Conservation (phyloP, 2,797 vertebrate genomes). For the Rhabdophis nuchalis region DNA sequence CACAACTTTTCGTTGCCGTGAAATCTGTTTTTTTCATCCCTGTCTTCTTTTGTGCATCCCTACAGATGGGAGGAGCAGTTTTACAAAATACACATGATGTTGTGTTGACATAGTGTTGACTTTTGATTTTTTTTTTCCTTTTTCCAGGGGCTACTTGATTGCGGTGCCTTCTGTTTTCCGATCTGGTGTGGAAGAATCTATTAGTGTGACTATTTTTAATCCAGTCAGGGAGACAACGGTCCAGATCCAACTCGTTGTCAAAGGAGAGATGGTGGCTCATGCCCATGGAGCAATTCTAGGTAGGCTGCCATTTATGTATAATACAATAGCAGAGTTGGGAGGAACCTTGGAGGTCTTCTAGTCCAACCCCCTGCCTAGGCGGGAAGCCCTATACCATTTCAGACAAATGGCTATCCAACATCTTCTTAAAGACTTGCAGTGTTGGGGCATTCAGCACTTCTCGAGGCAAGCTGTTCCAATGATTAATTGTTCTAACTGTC, state of each 20-base stretch:
- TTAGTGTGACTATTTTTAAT: conserved; percentile 90
- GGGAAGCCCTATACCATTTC: too few species aligned
- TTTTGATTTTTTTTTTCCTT: conserved; percentile 5
- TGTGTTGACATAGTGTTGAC: background rate
- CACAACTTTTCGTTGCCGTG: background rate
- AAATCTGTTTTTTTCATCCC: background rate
- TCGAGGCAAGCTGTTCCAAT: too few species aligned
- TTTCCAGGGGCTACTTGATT: conserved; percentile 85
- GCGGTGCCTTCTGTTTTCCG: conserved; percentile 87
- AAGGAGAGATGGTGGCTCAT: conserved; percentile 81
- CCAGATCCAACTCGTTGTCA: conserved; percentile 84
- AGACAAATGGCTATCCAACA: too few species aligned
- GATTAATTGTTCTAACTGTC: too few species aligned
- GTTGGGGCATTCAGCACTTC: too few species aligned
- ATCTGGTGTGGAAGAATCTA: conserved; percentile 81
- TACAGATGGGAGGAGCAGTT: too few species aligned
- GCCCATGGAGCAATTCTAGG: conserved; percentile 79
- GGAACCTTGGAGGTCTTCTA: too few species aligned
- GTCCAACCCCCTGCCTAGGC: too few species aligned
- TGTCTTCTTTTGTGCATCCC: background rate
- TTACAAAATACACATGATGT: background rate
- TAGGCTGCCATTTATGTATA: conserved; percentile 61
- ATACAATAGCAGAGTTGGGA: too few species aligned
- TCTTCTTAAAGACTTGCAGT: too few species aligned
- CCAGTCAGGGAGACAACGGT: conserved; percentile 78